A percentile compares a stretch with the other conserved stretches of the same genome.
Conservation (phyloP, 2,888 invertebrate genomes). For the Hypomecis punctinalis region DNA sequence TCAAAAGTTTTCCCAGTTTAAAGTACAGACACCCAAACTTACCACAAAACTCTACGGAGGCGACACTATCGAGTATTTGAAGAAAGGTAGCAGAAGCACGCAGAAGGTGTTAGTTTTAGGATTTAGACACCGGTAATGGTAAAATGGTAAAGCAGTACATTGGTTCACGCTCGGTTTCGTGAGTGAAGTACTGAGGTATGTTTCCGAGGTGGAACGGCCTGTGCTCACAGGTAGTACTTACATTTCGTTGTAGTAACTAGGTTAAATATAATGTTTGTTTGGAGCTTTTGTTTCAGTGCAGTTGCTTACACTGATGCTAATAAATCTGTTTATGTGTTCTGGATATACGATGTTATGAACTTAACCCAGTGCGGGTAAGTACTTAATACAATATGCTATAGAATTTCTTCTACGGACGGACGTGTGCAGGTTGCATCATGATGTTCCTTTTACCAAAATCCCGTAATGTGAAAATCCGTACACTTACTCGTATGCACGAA, state of each 20-base stretch:
- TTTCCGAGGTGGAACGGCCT: constrained; percentile 37
- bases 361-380: too few relatives aligned
- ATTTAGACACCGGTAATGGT: neutral
- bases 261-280: too few relatives aligned
- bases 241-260: constrained; percentile 32
- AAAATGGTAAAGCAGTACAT: constrained; percentile 22
- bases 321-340: too few relatives aligned
- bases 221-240: constrained; percentile 26
- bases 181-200: constrained; percentile 24
- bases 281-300: too few relatives aligned
- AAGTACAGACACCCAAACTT: constrained; percentile 13
- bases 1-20: constrained; percentile 56
- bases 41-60: neutral
- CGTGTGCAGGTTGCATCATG: too few relatives aligned
- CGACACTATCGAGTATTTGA: neutral
- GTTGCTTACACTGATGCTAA: too few relatives aligned
- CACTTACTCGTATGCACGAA: too few relatives aligned
- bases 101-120: neutral
- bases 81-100: neutral
- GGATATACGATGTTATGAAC: too few relatives aligned
- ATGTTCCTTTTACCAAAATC: too few relatives aligned
- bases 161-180: constrained; percentile 45
- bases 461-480: too few relatives aligned
- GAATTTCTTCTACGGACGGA: too few relatives aligned
- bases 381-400: too few relatives aligned